phyloP scores from a whole-genome alignment of 2,888 invertebrate species.

The Habrosyne pyritoides region DNA sequence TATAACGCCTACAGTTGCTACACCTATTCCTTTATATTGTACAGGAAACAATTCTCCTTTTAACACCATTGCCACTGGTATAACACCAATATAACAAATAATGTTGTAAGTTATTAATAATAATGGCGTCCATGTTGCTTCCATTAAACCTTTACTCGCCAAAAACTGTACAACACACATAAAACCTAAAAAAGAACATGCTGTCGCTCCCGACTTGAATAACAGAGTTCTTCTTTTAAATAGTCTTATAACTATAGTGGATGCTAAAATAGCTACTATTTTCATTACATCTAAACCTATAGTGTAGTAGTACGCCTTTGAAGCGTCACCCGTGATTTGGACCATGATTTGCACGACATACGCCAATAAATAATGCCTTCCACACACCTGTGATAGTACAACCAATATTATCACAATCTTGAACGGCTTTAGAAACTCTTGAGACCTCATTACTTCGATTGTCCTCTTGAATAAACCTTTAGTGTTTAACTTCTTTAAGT shows the following conservation, averaged over 20 bases:
- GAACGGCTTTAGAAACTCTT: slow-evolving; percentile 22
- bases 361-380: slow-evolving; percentile 23
- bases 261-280: slow-evolving; percentile 21
- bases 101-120: slow-evolving; percentile 18
- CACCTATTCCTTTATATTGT: slow-evolving; percentile 25
- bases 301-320: slow-evolving; percentile 24
- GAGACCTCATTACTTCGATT: slow-evolving; percentile 9
- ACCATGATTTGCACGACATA: slow-evolving; percentile 27
- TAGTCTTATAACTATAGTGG: slow-evolving; percentile 14
- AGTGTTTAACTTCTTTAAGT: neutral
- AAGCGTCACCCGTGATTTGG: slow-evolving; percentile 19
- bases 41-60: slow-evolving; percentile 27
- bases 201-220: neutral
- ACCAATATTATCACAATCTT: slow-evolving; percentile 18
- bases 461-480: neutral
- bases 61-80: slow-evolving; percentile 26
- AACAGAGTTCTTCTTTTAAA: slow-evolving; percentile 5
- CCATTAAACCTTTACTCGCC: neutral
- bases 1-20: slow-evolving; percentile 20
- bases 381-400: slow-evolving; percentile 23
- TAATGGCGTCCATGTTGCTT: neutral
- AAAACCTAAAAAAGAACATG: slow-evolving; percentile 7
- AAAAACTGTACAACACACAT: neutral
- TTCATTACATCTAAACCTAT: slow-evolving; percentile 23
- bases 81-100: slow-evolving; percentile 23